Conservation (phyloP, 2,797 vertebrate species). For the Yasuhikotakia modesta region DNA sequence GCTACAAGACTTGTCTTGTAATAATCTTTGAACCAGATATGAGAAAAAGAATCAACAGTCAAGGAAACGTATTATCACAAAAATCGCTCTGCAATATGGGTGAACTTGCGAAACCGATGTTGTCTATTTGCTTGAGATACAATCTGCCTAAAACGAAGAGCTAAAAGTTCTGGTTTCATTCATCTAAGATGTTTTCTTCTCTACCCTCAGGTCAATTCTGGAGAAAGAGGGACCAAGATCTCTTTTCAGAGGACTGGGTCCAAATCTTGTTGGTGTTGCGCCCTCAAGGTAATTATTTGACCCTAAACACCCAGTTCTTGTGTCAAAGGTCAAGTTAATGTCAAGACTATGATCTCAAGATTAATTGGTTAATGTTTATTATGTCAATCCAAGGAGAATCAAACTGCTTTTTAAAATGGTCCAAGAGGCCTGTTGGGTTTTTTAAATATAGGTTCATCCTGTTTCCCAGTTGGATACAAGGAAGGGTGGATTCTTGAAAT, state of each 20-base stretch:
- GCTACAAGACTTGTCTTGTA: background rate
- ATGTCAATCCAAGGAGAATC: background rate
- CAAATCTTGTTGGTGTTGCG: slow-evolving; percentile 95
- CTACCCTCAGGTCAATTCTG: slow-evolving; percentile 86
- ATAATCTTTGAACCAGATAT: background rate
- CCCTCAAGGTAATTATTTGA: slow-evolving; percentile 87
- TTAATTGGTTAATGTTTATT: background rate
- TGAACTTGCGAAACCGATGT: background rate
- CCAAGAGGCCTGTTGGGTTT: background rate
- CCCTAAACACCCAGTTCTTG: background rate
- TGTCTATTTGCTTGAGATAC: background rate
- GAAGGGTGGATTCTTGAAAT: background rate
- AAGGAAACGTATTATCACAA: background rate
- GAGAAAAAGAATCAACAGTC: background rate
- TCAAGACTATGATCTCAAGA: background rate
- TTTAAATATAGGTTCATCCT: background rate
- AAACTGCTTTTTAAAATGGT: background rate
- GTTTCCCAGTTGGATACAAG: background rate
- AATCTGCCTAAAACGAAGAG: background rate
- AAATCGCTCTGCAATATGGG: background rate
- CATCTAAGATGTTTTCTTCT: background rate
- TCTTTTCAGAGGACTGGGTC: slow-evolving; percentile 94
- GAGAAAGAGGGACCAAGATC: slow-evolving; percentile 98
- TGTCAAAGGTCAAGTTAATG: background rate
- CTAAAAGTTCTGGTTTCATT: background rate